Conservation (phyloP, 2,113 vertebrate species). For the Nibea coibor region DNA sequence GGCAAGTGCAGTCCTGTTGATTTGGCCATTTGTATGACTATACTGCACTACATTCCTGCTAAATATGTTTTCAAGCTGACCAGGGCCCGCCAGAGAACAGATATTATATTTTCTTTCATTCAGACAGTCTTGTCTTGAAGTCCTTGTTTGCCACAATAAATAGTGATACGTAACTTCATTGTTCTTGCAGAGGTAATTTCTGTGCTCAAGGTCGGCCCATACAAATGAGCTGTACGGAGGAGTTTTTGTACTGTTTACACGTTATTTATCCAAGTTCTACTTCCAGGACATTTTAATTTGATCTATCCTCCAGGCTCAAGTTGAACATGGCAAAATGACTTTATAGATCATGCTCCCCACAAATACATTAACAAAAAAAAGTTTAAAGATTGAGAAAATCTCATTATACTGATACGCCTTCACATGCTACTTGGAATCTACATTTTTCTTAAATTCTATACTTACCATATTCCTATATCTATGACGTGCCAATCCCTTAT, state of each 20-base stretch:
- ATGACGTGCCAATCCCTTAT: not conserved
- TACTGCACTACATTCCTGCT: not conserved
- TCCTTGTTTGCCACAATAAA: not conserved
- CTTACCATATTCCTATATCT: not conserved
- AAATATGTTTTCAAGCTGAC: not conserved
- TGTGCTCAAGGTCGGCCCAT: not conserved
- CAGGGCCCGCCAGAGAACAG: not conserved
- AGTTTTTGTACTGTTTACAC: too few species aligned
- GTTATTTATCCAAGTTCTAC: too few species aligned
- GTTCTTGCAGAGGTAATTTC: not conserved
- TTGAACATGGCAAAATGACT: too few species aligned
- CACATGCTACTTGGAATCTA: not conserved
- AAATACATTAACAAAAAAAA: too few species aligned
- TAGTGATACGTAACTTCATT: not conserved
- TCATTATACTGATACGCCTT: not conserved
- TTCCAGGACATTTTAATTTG: too few species aligned
- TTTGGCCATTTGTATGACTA: not conserved
- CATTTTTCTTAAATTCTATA: not conserved
- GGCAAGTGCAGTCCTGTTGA: slow-evolving; percentile 1
- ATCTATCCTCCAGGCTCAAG: too few species aligned
- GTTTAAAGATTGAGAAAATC: too few species aligned
- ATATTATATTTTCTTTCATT: not conserved
- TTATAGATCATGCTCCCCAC: too few species aligned
- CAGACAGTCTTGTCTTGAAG: not conserved
- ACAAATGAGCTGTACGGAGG: not conserved